Percentiles rank a stretch among this genome's conserved stretches.
Evolutionary conservation across 1,140 invertebrate species (phyloP).

Genomic region (Samia ricini): DNA sequence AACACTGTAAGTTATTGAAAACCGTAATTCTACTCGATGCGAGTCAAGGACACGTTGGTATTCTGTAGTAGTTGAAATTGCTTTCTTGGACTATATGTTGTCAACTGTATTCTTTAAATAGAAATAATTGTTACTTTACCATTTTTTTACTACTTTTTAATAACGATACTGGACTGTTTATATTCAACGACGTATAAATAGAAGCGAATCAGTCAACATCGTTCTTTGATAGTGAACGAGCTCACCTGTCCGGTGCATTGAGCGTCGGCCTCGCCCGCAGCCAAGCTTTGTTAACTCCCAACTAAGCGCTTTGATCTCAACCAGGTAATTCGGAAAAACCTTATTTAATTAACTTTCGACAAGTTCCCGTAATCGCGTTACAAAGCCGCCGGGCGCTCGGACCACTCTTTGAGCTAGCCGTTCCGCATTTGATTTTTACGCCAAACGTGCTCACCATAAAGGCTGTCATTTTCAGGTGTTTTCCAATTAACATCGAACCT

Average conservation of each 20-base stretch:
- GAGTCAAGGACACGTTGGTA: neutral
- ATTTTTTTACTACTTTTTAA: neutral
- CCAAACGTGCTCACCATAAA: constrained; percentile 61
- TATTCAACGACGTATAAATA: constrained; percentile 12
- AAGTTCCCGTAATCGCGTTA: constrained; percentile 74
- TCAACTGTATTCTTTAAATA: neutral
- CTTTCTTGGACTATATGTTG: neutral
- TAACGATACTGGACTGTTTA: constrained; percentile 20
- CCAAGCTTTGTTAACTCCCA: constrained; percentile 66
- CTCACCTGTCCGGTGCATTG: constrained; percentile 37
- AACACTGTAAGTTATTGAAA: too few relatives aligned
- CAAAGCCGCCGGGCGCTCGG: constrained; percentile 65
- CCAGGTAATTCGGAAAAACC: constrained; percentile 74
- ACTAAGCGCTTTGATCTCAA: constrained; percentile 66
- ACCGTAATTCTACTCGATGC: neutral
- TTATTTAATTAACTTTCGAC: constrained; percentile 77
- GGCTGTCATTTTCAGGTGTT: constrained; percentile 72
- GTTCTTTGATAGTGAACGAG: constrained; percentile 20
- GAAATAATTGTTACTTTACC: neutral
- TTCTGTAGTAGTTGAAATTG: neutral
- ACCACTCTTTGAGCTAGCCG: constrained; percentile 64
- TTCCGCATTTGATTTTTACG: constrained; percentile 66
- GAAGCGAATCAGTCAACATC: neutral
- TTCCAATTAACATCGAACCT: constrained; percentile 72
- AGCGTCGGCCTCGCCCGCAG: constrained; percentile 55